Base-by-base conservation (phyloP, 2,888 invertebrate species). In the Drosophila borborema region DNA sequence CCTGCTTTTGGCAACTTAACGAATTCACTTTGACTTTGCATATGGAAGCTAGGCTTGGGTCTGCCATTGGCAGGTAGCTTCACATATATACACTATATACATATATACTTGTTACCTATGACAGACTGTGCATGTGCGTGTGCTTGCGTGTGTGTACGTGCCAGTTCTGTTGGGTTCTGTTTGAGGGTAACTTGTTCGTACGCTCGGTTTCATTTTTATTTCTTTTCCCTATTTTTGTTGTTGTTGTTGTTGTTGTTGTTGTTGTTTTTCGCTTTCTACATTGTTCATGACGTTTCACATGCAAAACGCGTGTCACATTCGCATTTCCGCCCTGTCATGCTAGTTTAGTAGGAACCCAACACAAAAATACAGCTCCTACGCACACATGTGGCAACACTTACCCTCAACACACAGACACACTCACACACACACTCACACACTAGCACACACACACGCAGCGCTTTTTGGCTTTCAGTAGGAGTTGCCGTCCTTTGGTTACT, bases 231-330 rank as follows among this genome's bases (percentile, higher is more conserved):
- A 18, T 20, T 55, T 53, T 14, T 31, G 18, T 28, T 61, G 36
- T 36, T 43, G 61, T 31, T 31, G 18, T 28, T 61, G 36, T 36
- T 43, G 61, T 31, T 28, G 28, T 38, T 40, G 5, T 45, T 51
- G 54, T 12, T 20, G 12, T 45, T 23, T 16, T 23, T 46, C 23
- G 43, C 12, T 72, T 64, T 56, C 31, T 61, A 75, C 79, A 77
- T 85, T 90, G 82, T 88, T 86, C 90, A 67, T 87, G 86, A 89
- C 88, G 86, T 87, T 90, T 86, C 87, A 89, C 88, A 91, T 88
- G 89, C 86, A 88, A 90, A 90, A 88, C 89, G 89, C 91, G 91
- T 89, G 91, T 90, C 91, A 88, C 86, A 86, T 85, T 81, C 89
- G 77, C 79, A 84, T 84, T 90, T 90, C 81, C 89, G 89, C 62